Conservation (phyloP, 64 coral and sea anemone genomes). For the Orbicella faveolata region DNA sequence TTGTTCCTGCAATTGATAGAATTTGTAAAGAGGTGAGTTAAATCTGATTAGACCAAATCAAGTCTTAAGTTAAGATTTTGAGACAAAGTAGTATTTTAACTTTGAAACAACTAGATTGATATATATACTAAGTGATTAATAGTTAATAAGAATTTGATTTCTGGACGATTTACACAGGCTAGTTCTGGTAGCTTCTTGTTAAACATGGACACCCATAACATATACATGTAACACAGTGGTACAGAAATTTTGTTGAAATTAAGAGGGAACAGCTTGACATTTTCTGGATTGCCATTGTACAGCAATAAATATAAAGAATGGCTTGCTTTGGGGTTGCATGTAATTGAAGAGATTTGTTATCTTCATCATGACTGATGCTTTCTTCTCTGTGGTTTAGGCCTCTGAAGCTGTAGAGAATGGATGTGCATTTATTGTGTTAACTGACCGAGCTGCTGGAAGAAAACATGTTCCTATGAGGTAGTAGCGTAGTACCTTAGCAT, state of each 20-base stretch:
- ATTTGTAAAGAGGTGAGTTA: constrained; percentile 76
- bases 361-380: not conserved
- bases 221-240: too few species aligned
- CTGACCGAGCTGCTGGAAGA: constrained; percentile 69
- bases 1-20: constrained; percentile 75
- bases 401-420: constrained; percentile 81
- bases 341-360: too few species aligned
- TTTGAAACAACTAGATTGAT: not conserved
- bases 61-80: not conserved
- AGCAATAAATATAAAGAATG: too few species aligned
- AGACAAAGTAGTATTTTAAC: not conserved
- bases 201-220: too few species aligned
- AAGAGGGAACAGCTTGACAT: too few species aligned
- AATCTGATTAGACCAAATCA: not conserved
- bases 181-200: too few species aligned
- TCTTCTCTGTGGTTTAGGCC: constrained; percentile 54
- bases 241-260: too few species aligned
- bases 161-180: too few species aligned
- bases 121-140: not conserved
- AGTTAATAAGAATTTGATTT: too few species aligned
- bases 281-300: too few species aligned
- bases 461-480: constrained; percentile 87
- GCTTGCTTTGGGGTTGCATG: too few species aligned
- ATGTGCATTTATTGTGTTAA: constrained; percentile 88
- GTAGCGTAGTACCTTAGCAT: not conserved